Percentiles rank a stretch among this genome's conserved stretches.
These are phyloP conservation scores for Melanophora roralis DNA, from an alignment of 2,888 invertebrate species.

Conservation along the genomic window DNA sequence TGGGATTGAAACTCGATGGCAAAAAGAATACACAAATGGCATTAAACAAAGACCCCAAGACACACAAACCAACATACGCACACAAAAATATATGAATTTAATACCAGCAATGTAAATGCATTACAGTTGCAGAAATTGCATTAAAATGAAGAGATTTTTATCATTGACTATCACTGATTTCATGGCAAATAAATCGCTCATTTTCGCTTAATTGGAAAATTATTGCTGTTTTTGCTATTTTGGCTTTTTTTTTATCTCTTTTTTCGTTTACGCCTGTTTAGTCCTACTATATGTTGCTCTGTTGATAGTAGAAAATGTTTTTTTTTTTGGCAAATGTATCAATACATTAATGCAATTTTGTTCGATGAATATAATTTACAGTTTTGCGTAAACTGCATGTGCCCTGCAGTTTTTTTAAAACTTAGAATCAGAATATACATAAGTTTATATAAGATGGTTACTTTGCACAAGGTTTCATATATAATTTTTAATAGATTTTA, in stretches of 20 bases:
- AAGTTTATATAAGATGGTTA: too few relatives aligned
- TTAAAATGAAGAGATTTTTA: slow-evolving; percentile 76
- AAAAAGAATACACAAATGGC: neutral
- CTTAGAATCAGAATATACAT: too few relatives aligned
- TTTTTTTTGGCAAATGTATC: neutral
- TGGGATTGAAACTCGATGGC: slow-evolving; percentile 16
- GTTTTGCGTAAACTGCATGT: too few relatives aligned
- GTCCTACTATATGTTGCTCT: slow-evolving; percentile 3
- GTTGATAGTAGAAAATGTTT: slow-evolving; percentile 3
- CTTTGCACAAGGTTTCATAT: too few relatives aligned
- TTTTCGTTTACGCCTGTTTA: slow-evolving; percentile 27
- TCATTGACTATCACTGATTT: slow-evolving; percentile 78
- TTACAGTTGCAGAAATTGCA: slow-evolving; percentile 30
- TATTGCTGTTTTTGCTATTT: slow-evolving; percentile 68
- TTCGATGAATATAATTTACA: neutral
- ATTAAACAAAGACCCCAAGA: slow-evolving; percentile 11
- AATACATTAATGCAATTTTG: neutral
- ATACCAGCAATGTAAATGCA: too few relatives aligned
- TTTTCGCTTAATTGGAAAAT: slow-evolving; percentile 78
- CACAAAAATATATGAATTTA: too few relatives aligned
- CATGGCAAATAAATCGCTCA: slow-evolving; percentile 78
- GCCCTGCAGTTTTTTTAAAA: too few relatives aligned
- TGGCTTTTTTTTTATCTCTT: slow-evolving; percentile 17
- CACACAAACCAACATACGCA: too few relatives aligned
- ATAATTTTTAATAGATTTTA: too few relatives aligned